Conservation (phyloP, 1,140 invertebrate genomes). For the Listronotus bonariensis region DNA sequence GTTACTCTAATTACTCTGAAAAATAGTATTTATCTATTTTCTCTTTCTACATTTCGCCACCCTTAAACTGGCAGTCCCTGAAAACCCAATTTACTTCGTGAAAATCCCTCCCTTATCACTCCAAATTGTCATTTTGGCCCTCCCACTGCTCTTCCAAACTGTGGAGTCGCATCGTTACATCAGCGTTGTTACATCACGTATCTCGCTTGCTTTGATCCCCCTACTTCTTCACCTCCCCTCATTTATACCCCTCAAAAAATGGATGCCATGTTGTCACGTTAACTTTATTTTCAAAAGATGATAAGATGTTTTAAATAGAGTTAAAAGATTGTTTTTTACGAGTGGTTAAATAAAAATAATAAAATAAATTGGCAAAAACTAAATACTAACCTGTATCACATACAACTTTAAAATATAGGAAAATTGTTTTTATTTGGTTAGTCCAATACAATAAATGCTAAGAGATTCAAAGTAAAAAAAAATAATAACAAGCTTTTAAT, state of each 20-base stretch:
- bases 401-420: too few species aligned
- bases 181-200: conserved; percentile 30
- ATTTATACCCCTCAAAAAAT: neutral
- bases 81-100: conserved; percentile 32
- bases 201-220: conserved; percentile 19
- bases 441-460: too few species aligned
- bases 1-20: too few species aligned
- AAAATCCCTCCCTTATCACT: conserved; percentile 33
- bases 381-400: too few species aligned
- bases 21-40: too few species aligned
- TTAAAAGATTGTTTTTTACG: too few species aligned
- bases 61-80: conserved; percentile 18
- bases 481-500: too few species aligned
- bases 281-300: neutral
- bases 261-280: neutral
- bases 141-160: conserved; percentile 26
- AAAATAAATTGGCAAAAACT: too few species aligned
- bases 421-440: too few species aligned
- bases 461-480: too few species aligned
- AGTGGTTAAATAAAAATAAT: too few species aligned
- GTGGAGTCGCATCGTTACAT: conserved; percentile 30
- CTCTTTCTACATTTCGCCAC: neutral
- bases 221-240: neutral
- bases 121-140: conserved; percentile 32
- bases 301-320: too few species aligned